Evolutionary conservation across 2,797 vertebrate species (phyloP).

Genomic region (Sebastes diaconus): DNA sequence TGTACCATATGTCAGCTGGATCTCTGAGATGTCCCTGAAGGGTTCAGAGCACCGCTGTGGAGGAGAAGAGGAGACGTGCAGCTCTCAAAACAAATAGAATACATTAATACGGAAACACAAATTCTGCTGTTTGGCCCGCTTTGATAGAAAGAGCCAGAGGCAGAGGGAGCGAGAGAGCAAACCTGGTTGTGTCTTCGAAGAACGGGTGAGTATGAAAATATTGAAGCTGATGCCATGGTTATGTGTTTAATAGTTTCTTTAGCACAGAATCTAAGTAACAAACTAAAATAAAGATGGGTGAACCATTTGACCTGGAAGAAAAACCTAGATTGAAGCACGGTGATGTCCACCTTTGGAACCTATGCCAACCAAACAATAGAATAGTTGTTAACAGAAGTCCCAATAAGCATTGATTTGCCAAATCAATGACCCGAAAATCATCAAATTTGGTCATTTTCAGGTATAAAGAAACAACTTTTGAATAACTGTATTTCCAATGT

Average conservation of each 20-base stretch:
- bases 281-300: not conserved
- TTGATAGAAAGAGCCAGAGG: slow-evolving; percentile 34
- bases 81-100: slow-evolving; percentile 68
- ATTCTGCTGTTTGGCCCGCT: slow-evolving; percentile 44
- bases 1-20: slow-evolving; percentile 57
- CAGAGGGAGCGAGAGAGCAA: not conserved
- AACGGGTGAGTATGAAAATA: not conserved
- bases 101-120: slow-evolving; percentile 66
- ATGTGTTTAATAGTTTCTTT: not conserved
- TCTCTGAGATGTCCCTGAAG: slow-evolving; percentile 42
- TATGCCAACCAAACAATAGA: not conserved
- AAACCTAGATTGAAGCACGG: not conserved
- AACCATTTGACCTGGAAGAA: not conserved
- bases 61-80: slow-evolving; percentile 39
- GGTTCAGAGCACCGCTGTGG: slow-evolving; percentile 19
- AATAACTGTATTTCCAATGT: no score
- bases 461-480: no score
- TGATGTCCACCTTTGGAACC: not conserved
- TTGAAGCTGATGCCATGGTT: not conserved
- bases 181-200: not conserved
- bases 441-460: not conserved
- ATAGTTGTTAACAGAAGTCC: not conserved
- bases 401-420: not conserved
- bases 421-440: not conserved
- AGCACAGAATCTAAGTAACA: not conserved